Conservation (phyloP, 2,888 invertebrate species). For the Anoncus sp. region DNA sequence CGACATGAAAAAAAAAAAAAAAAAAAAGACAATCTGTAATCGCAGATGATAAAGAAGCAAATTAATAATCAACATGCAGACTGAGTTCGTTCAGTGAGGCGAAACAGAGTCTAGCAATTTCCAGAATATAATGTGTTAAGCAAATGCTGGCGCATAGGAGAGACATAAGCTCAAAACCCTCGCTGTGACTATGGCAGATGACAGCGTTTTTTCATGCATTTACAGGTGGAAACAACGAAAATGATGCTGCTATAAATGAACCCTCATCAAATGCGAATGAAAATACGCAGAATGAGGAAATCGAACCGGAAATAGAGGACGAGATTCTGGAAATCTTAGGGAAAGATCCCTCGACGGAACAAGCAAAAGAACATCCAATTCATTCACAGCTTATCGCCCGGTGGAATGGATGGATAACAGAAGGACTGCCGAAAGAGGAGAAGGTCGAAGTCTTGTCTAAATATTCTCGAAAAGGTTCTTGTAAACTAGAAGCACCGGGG, state of each 20-base stretch:
- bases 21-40: no score
- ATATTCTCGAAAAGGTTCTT: conserved; percentile 10
- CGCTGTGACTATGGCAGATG: neutral
- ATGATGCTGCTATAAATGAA: neutral
- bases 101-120: conserved; percentile 6
- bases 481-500: conserved; percentile 12
- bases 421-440: conserved; percentile 6
- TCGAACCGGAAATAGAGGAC: conserved; percentile 25
- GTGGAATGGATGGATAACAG: conserved; percentile 19
- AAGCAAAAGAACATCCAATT: conserved; percentile 15
- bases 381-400: conserved; percentile 22
- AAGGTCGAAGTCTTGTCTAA: conserved; percentile 10
- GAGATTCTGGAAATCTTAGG: conserved; percentile 29
- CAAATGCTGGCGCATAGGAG: conserved; percentile 1
- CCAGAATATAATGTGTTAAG: neutral
- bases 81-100: conserved; percentile 12
- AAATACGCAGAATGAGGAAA: conserved; percentile 2
- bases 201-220: neutral
- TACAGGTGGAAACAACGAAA: conserved; percentile 29
- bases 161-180: conserved; percentile 11
- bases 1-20: no score
- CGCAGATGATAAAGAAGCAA: neutral
- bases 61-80: neutral
- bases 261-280: neutral
- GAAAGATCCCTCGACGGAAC: conserved; percentile 23